Base-by-base conservation (phyloP, 2,797 vertebrate species). In the Gallinago stenura region DNA sequence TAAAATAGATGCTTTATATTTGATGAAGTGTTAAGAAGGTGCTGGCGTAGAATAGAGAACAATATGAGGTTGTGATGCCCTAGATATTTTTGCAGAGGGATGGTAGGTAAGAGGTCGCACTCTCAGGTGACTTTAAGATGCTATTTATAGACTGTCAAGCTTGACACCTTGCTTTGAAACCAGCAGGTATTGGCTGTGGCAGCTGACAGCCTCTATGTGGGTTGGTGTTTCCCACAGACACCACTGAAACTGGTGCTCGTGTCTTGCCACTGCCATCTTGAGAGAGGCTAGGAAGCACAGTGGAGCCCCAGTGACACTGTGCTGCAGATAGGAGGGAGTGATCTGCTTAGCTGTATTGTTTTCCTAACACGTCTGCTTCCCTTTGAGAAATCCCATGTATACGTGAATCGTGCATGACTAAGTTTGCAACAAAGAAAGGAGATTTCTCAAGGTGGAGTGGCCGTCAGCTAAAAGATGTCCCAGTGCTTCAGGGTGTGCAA, bases 361-460 rank as follows among this genome's bases (percentile, higher is more conserved):
- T 26, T 58, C 41, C 46, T 17, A 39, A 50, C 5, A 9, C 2
- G 1, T 8, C 45, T 57, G 12, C 50, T 24, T 61, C 16, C 41
- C 37, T 61, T 71, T 24, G 65, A 56, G 50, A 82, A 86, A 65
- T 54, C 15, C 41, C 3, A 0, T 4, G 1, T 18, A 30, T 20
- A 15, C 0, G 0, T 0, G 1, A 51, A 62, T 57, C 20, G 12
- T 26, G 33, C 3, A 2, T 7, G 22, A 21, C 6, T 28, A 28
- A 3, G 11, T 19, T 37, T 45, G n/a, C 53, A 39, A 50, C 8
- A 56, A 76, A 81, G 45, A n/a, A 68, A 60, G 41, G 10, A 48
- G 9, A 3, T 73, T 65, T 65, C 31, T 69, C 30, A 17, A 11
- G 14, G 3, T 45, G 19, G 18, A 60, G 18, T 8, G 22, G 22